Conservation (phyloP, 92 coral and sea anemone species). For the Porites evermanni region DNA sequence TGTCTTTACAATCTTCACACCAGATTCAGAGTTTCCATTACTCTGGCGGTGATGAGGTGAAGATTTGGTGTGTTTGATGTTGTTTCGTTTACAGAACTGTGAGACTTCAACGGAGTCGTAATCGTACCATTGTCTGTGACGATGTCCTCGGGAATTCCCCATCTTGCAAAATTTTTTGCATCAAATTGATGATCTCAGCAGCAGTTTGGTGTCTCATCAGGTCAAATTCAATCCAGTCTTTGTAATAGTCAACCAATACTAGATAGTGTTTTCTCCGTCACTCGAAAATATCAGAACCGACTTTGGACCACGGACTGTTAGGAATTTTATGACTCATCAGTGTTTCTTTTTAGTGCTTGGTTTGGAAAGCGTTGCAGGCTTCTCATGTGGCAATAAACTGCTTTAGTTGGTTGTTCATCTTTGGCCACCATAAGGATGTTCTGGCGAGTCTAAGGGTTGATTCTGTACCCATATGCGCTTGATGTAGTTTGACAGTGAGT, state of each 20-base stretch:
- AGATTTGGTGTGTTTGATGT: neutral
- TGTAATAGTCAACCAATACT: neutral
- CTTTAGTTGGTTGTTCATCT: too few species aligned
- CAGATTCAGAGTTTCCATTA: neutral
- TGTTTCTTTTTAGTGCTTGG: too few species aligned
- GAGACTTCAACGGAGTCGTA: neutral
- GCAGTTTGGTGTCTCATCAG: conserved; percentile 24
- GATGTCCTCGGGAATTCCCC: conserved; percentile 12
- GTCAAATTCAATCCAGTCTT: too few species aligned
- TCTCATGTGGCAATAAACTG: too few species aligned
- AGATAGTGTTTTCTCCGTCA: conserved; percentile 38
- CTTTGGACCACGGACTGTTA: neutral
- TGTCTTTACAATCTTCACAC: too few species aligned
- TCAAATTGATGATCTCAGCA: conserved; percentile 16
- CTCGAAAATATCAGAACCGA: conserved; percentile 43
- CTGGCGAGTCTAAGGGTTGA: too few species aligned
- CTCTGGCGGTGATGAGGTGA: conserved; percentile 13
- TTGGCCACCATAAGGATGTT: too few species aligned
- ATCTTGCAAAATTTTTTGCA: conserved; percentile 27
- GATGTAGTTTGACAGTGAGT: conserved; percentile 41
- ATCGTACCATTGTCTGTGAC: conserved; percentile 40
- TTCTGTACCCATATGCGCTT: conserved; percentile 31
- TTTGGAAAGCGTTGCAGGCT: too few species aligned
- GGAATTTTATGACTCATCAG: neutral
- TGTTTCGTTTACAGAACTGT: conserved; percentile 19